Evolutionary conservation across 2,888 invertebrate species (phyloP), one percentile per base, ranked within the genome.

Genomic region (Diaperis boleti): DNA sequence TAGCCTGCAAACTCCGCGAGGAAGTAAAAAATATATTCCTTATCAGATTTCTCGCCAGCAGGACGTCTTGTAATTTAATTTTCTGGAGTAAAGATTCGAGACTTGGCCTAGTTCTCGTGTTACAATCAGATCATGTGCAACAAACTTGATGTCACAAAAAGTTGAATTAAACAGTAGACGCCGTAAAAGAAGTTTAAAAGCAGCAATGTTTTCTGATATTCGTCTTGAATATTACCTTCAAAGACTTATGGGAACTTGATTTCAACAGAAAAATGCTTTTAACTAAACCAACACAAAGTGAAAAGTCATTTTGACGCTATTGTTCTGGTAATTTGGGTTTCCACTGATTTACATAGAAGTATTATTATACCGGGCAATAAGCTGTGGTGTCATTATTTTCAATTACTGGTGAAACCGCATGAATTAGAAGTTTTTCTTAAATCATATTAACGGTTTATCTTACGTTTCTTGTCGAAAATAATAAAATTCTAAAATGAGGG

Each of bases 241-340:
- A 20, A 52, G 3, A 14, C 37, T 39, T 39, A 33, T 17, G 49
- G 52, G 52, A 18, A 17, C 52, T 15, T 52, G 37, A 15, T 22
- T 17, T 5, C 20, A 50, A 52, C 39, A 10, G 22, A 39, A 52
- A 52, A 52, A 37, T 37, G 20, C 39, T 52, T 50, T 50, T 31
- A 50, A 18, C 35, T n/a, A 35, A 26, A 22, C 26, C 11, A 33
- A 33, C 11, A 13, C 11, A 11, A 33, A 11, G 11, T 11, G 2
- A 11, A 33, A 33, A 26, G n/a, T n/a, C n/a, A n/a, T 26, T 26
- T n/a, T 33, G 10, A 33, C 33, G 33, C 11, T 13, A 5, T 11
- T n/a, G 33, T 33, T 33, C 13, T 33, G 13, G 11, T 33, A 11
- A 33, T 33, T 33, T 33, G 5, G 11, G 1, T 35, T 35, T 35